These are phyloP conservation scores for Melanophora roralis DNA, from an alignment of 2,888 invertebrate species.

Conservation along the genomic window DNA sequence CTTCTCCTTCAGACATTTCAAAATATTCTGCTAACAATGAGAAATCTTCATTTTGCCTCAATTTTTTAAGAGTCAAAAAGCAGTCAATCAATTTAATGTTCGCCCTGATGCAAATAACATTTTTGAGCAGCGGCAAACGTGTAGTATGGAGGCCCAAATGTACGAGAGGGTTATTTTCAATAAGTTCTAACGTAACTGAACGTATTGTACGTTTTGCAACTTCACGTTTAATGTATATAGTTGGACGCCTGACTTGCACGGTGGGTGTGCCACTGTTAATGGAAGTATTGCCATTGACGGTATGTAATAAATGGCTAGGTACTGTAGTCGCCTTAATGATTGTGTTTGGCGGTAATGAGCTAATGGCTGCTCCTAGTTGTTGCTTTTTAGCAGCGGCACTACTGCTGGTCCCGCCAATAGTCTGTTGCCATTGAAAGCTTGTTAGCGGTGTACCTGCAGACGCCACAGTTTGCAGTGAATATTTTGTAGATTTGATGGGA, in stretches of 20 bases:
- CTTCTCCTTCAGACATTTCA: conserved; percentile 72
- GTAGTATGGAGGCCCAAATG: conserved; percentile 71
- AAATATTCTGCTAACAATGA: conserved; percentile 73
- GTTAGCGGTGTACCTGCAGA: conserved; percentile 67
- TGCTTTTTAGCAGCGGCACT: conserved; percentile 51
- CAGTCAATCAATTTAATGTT: conserved; percentile 72
- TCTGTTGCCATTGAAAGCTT: conserved; percentile 65
- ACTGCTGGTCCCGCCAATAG: conserved; percentile 59
- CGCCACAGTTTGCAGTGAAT: conserved; percentile 68
- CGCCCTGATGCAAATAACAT: conserved; percentile 71
- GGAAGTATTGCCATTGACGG: conserved; percentile 65
- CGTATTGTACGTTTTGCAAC: conserved; percentile 73
- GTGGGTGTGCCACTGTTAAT: conserved; percentile 20
- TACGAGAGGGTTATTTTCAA: conserved; percentile 72
- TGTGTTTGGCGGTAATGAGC: conserved; percentile 71
- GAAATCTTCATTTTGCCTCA: conserved; percentile 75
- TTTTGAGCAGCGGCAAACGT: conserved; percentile 72
- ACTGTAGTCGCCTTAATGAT: conserved; percentile 71
- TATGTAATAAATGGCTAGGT: conserved; percentile 22
- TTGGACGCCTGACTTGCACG: conserved; percentile 67
- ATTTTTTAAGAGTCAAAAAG: conserved; percentile 73
- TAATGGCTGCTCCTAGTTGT: conserved; percentile 70
- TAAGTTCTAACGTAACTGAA: conserved; percentile 70
- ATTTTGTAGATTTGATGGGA: conserved; percentile 73
- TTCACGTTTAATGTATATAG: conserved; percentile 74